Evolutionary conservation across 2,797 vertebrate species (phyloP), one percentile per base, ranked within the genome.

Genomic region (Brachyalestes nurse): DNA sequence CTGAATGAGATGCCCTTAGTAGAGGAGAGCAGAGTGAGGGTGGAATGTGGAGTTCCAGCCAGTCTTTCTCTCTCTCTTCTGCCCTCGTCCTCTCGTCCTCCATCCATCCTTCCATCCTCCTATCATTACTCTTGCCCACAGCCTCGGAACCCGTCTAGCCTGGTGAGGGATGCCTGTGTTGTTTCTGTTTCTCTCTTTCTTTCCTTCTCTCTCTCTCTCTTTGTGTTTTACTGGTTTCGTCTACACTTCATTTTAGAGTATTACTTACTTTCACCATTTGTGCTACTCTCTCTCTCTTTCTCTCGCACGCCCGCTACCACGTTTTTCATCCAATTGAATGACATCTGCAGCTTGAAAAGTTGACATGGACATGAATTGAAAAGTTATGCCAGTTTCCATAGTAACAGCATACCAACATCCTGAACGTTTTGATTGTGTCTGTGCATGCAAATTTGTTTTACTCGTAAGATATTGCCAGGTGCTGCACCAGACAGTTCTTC

Each of bases 21-120:
- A 5, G 90, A 93, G 72, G 83, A 80, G 58, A 89, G 90, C 40
- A 92, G 87, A 75, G 88, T 93, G 77, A 87, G 10, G 47, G 90
- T 93, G 51, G 21, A 82, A 23, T 90, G 91, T 73, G 82, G 88
- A 61, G 82, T 87, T 34, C 92, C 87, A 10, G 87, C 90, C 66
- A 90, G 88, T 75, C 83, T 93, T 84, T 79, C 85, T 1, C 77
- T 91, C 17, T 87, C 84, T 0, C 83, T 83, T 0, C 81, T 90
- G 2, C 91, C 64, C 23, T 49, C 51, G 9, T 55, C 74, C 77
- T 51, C 77, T 23, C 58, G 6, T 45, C 42, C 62, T 60, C 80
- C 57, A 71, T 79, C 51, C 47, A 13, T 80, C 55, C 23, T 23
- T 80, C 23, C 6, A 3, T 74, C 76, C 78, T 40, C 64, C 53